These are phyloP conservation scores for Archilochus colubris DNA, from an alignment of 2,113 vertebrate species.

Conservation along the genomic window DNA sequence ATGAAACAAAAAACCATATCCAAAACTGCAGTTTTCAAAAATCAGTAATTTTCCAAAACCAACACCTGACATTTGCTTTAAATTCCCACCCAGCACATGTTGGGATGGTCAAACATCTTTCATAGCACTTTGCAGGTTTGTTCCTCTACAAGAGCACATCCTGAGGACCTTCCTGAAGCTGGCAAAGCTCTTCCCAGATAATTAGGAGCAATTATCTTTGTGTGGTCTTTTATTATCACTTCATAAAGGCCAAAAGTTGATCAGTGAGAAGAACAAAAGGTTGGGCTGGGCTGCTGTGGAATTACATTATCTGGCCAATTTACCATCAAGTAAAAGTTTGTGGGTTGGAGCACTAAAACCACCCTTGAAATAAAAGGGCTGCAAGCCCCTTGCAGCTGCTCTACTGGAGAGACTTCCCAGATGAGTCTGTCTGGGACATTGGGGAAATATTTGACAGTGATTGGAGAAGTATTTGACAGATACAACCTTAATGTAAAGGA, in stretches of 20 bases:
- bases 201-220: neutral
- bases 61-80: neutral
- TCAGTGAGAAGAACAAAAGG: neutral
- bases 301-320: neutral
- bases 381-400: neutral
- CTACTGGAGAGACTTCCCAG: neutral
- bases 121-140: neutral
- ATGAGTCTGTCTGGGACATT: neutral
- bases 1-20: neutral
- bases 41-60: neutral
- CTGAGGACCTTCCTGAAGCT: neutral
- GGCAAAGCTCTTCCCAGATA: neutral
- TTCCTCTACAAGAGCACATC: neutral
- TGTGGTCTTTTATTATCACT: constrained; percentile 40
- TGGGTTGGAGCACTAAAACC: neutral
- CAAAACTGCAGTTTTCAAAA: neutral
- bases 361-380: neutral
- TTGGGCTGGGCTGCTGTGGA: constrained; percentile 28
- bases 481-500: neutral
- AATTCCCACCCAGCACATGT: neutral
- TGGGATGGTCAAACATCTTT: neutral
- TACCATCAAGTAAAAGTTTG: neutral
- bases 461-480: no score
- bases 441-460: neutral
- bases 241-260: neutral